phyloP scores from a whole-genome alignment of 1,140 invertebrate species.

The Sogatella furcifera region DNA sequence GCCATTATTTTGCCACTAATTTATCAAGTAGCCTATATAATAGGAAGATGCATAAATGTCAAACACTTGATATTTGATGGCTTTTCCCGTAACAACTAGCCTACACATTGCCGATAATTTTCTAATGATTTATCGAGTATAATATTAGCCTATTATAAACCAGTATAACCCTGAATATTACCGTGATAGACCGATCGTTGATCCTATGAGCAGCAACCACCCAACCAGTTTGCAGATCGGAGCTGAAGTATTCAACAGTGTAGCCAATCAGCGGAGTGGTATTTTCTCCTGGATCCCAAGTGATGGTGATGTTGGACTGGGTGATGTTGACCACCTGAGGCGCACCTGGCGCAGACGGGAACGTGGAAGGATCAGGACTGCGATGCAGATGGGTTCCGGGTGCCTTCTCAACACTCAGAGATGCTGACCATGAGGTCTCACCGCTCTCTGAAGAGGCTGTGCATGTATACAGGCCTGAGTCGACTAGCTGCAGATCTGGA shows the following conservation, averaged over 20 bases:
- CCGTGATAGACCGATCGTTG: slow-evolving; percentile 15
- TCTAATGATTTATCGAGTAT: no score
- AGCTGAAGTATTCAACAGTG: slow-evolving; percentile 78
- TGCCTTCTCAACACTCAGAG: slow-evolving; percentile 51
- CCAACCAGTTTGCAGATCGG: slow-evolving; percentile 66
- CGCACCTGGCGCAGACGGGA: slow-evolving; percentile 64
- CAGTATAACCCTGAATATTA: slow-evolving; percentile 10
- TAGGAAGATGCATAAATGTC: no score
- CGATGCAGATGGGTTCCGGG: slow-evolving; percentile 53
- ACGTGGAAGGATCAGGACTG: slow-evolving; percentile 59
- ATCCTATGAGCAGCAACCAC: slow-evolving; percentile 44
- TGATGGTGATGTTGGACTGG: slow-evolving; percentile 62
- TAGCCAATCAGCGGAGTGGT: slow-evolving; percentile 49
- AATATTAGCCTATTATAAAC: no score
- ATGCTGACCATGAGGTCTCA: slow-evolving; percentile 73
- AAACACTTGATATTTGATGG: no score
- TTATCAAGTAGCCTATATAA: no score
- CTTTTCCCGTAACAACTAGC: no score
- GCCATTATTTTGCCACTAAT: no score
- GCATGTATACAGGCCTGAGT: slow-evolving; percentile 70
- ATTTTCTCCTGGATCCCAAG: slow-evolving; percentile 48
- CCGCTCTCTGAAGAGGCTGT: slow-evolving; percentile 67
- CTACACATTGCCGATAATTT: no score
- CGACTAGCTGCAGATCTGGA: slow-evolving; percentile 57
- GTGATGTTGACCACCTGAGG: slow-evolving; percentile 64